These are phyloP conservation scores for Cyanoderma ruficeps DNA, from an alignment of 2,113 vertebrate species.

Conservation along the genomic window DNA sequence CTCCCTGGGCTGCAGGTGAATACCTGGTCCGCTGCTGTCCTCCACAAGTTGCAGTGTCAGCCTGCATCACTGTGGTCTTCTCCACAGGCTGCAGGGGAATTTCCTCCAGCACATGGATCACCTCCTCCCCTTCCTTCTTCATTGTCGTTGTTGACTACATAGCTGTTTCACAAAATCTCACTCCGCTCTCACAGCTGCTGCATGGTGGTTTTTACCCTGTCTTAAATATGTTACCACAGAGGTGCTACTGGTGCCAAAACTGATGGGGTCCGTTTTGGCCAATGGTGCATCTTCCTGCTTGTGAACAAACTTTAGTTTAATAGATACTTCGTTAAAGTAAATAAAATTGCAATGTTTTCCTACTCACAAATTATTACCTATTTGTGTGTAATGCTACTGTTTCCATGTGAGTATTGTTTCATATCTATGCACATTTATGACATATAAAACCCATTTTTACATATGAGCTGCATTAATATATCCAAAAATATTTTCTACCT, in stretches of 20 bases:
- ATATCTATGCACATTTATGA: background rate
- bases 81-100: background rate
- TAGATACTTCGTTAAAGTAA: background rate
- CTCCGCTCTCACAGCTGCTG: background rate
- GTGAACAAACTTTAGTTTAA: background rate
- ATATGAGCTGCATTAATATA: background rate
- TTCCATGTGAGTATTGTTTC: background rate
- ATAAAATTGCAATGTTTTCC: background rate
- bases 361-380: background rate
- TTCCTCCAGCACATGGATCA: background rate
- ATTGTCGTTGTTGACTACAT: too few species aligned
- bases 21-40: background rate
- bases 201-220: background rate
- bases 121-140: background rate
- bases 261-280: background rate
- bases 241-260: rapidly evolving
- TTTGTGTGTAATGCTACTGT: background rate
- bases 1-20: background rate
- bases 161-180: background rate
- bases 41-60: background rate
- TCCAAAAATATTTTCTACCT: background rate
- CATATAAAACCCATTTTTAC: background rate
- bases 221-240: background rate
- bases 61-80: background rate
- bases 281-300: background rate